Percentiles rank a stretch among this genome's conserved stretches.
phyloP scores from a whole-genome alignment of 2,113 vertebrate species.

The Lanius collurio region DNA sequence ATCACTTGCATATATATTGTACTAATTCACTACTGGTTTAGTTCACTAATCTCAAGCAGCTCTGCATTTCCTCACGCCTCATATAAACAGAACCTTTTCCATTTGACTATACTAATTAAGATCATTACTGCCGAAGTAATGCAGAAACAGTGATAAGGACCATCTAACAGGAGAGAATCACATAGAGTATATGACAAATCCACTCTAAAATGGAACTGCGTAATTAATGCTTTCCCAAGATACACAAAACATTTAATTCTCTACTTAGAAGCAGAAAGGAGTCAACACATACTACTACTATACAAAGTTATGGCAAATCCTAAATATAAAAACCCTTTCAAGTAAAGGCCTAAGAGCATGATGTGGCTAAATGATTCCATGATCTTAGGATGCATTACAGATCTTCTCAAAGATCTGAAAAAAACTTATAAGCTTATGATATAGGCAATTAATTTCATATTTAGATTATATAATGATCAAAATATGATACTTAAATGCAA shows the following conservation, averaged over 20 bases:
- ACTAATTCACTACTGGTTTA: neutral
- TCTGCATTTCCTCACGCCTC: neutral
- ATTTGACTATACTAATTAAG: constrained; percentile 8
- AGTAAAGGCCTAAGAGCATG: neutral
- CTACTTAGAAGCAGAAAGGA: neutral
- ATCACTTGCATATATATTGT: neutral
- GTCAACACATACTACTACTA: neutral
- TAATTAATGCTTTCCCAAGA: neutral
- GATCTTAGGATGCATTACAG: neutral
- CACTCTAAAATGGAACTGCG: neutral
- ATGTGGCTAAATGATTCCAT: neutral
- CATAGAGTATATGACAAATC: neutral
- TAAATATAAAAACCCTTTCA: neutral
- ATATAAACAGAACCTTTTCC: neutral
- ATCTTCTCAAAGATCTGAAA: neutral
- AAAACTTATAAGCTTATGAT: neutral
- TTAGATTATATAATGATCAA: neutral
- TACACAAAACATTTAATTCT: neutral
- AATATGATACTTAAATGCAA: neutral
- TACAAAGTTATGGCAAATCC: neutral
- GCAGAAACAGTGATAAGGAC: neutral
- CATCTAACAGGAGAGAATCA: neutral
- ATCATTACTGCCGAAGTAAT: neutral
- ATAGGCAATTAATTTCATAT: neutral
- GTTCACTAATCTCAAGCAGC: neutral